Evolutionary conservation across 2,797 vertebrate species (phyloP).

Genomic region (Alfaro cultratus): DNA sequence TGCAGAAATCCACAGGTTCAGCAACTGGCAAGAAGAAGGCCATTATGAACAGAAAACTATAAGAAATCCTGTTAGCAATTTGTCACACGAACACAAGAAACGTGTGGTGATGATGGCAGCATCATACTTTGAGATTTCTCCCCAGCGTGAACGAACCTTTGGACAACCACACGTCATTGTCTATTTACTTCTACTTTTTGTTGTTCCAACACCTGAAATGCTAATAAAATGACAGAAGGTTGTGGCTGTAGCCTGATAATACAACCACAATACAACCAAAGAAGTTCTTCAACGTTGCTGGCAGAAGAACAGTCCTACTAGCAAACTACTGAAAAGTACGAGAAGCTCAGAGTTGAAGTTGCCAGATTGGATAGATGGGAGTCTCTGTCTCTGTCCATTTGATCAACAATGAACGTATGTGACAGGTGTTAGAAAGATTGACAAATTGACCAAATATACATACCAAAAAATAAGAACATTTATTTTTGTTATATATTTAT

Average conservation of each 20-base stretch:
- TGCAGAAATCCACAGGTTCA: background rate
- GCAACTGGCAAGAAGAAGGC: background rate
- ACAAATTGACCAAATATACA: background rate
- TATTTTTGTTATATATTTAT: background rate
- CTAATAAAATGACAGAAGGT: background rate
- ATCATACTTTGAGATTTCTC: background rate
- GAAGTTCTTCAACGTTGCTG: too few species aligned
- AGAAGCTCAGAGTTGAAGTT: background rate
- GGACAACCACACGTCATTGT: background rate
- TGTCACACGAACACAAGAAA: background rate
- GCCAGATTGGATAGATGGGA: background rate
- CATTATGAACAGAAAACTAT: too few species aligned
- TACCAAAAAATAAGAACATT: slow-evolving; percentile 5
- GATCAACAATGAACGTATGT: background rate
- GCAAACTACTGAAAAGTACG: background rate
- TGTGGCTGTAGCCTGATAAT: background rate
- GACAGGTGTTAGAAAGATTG: background rate
- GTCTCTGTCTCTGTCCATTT: background rate
- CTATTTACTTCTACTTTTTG: background rate
- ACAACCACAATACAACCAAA: too few species aligned
- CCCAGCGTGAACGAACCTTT: background rate
- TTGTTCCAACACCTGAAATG: background rate
- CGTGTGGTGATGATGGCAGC: background rate
- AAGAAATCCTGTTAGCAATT: background rate
- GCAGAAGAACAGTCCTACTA: background rate